Evolutionary conservation across 2,888 invertebrate species (phyloP).

Genomic region (Melinaea menophilus): DNA sequence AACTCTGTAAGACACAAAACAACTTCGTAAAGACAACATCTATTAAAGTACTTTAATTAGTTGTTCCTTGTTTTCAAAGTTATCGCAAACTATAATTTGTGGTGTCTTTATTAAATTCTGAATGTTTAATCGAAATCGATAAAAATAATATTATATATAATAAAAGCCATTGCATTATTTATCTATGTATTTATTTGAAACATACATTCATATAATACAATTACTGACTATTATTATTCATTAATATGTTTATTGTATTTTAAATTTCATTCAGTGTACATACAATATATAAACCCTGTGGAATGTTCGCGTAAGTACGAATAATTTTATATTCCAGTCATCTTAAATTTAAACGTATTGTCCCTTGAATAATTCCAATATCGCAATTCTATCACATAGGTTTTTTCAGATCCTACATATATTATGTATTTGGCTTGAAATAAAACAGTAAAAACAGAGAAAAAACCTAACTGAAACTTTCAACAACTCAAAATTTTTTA

Average conservation of each 20-base stretch:
- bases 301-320: too few relatives aligned
- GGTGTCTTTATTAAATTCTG: background rate
- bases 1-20: background rate
- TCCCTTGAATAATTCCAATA: constrained; percentile 3
- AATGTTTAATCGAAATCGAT: background rate
- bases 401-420: constrained; percentile 17
- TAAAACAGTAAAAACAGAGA: background rate
- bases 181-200: too few relatives aligned
- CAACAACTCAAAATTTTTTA: too few relatives aligned
- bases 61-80: constrained; percentile 3
- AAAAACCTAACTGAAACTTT: too few relatives aligned
- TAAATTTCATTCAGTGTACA: too few relatives aligned
- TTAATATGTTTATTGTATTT: too few relatives aligned
- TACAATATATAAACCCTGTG: too few relatives aligned
- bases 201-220: too few relatives aligned
- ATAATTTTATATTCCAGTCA: too few relatives aligned
- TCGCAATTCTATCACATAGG: background rate
- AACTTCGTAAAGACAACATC: background rate
- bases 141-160: too few relatives aligned
- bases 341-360: background rate
- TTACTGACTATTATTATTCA: too few relatives aligned
- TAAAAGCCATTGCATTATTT: too few relatives aligned
- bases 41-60: constrained; percentile 3
- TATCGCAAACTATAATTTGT: background rate
- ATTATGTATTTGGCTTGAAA: constrained; percentile 10